Percentiles rank a stretch among this genome's conserved stretches.
These are phyloP conservation scores for Brachionus paranguensis DNA, from an alignment of 1,140 invertebrate genomes.

Conservation along the genomic window DNA sequence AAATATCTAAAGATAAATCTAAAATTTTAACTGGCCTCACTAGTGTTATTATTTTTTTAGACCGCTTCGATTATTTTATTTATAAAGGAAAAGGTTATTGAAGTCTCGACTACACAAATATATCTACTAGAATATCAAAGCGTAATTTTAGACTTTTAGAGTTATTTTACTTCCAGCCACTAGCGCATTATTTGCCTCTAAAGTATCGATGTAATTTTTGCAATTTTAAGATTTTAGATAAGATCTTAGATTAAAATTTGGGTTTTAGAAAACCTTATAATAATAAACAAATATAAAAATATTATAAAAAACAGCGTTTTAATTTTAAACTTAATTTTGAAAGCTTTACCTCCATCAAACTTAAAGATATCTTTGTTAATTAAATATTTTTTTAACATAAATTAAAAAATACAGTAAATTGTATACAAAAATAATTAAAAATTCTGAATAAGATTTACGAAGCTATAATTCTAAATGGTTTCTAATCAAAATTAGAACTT, in stretches of 20 bases:
- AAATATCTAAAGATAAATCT: background rate
- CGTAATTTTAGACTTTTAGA: background rate
- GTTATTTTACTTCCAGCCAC: background rate
- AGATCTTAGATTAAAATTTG: background rate
- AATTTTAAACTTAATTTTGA: background rate
- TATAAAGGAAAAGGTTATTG: background rate
- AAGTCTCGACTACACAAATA: background rate
- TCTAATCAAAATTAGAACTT: background rate
- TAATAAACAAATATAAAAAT: too few relatives aligned
- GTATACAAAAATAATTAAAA: background rate
- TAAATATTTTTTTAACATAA: background rate
- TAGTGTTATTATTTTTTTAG: background rate
- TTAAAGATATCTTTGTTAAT: background rate
- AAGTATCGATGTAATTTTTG: background rate
- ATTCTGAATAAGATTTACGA: background rate
- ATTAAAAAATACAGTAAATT: background rate
- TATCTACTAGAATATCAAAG: background rate
- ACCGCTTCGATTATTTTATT: background rate
- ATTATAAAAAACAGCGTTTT: too few relatives aligned
- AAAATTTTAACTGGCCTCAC: background rate
- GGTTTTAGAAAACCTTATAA: background rate
- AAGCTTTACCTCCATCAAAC: background rate
- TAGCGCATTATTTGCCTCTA: background rate
- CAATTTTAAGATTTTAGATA: background rate
- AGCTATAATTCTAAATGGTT: background rate